A percentile compares a stretch with the other conserved stretches of the same genome.
Conservation (phyloP, 2,113 vertebrate species). For the Bombycilla garrulus region DNA sequence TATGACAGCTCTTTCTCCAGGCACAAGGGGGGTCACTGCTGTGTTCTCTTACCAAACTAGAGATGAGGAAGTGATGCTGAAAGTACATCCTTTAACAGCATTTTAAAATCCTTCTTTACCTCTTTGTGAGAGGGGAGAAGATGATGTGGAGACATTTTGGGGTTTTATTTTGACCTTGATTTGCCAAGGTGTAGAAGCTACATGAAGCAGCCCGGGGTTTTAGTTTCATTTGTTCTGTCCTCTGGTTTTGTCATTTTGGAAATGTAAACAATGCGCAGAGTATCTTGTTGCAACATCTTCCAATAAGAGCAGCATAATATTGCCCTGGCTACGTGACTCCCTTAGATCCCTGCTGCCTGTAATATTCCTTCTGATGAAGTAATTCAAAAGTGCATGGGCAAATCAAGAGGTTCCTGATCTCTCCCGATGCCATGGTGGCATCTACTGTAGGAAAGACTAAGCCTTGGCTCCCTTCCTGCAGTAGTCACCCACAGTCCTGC, state of each 20-base stretch:
- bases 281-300: constrained; percentile 21
- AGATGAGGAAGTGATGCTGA: background rate
- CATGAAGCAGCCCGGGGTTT: background rate
- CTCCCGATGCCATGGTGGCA: background rate
- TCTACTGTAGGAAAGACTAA: background rate
- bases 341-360: background rate
- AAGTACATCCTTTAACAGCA: background rate
- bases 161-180: background rate
- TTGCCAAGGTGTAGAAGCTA: background rate
- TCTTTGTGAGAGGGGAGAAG: background rate
- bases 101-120: background rate
- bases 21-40: background rate
- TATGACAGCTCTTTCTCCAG: background rate
- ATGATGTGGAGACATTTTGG: background rate
- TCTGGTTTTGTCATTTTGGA: background rate
- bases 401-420: background rate
- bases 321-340: background rate
- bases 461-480: background rate
- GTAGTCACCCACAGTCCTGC: background rate
- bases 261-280: background rate
- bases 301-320: background rate
- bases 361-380: background rate
- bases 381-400: background rate
- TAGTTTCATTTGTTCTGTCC: constrained; percentile 1
- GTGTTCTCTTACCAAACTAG: background rate